A percentile compares a stretch with the other conserved stretches of the same genome.
Conservation (phyloP, 2,113 vertebrate species). For the Eleginops maclovinus region DNA sequence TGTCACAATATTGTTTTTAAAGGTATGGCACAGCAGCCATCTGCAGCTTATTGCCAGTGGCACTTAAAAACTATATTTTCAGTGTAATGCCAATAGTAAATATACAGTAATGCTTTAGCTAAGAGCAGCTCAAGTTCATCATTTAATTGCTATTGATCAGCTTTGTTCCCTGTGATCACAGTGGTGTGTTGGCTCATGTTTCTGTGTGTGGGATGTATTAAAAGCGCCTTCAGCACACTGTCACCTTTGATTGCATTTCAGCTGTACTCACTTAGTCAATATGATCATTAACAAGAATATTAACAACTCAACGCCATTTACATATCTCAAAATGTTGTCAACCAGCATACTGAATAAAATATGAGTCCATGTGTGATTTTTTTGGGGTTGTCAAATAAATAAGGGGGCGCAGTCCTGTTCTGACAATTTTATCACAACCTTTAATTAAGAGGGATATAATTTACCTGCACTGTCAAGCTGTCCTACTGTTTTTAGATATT, state of each 20-base stretch:
- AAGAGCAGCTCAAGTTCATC: constrained; percentile 42
- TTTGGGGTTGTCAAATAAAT: constrained; percentile 24
- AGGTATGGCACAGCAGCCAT: constrained; percentile 64
- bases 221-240: constrained; percentile 11
- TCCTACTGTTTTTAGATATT: not conserved
- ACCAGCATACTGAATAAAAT: constrained; percentile 25
- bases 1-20: constrained; percentile 77
- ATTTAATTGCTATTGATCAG: constrained; percentile 65
- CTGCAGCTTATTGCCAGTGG: constrained; percentile 58
- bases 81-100: constrained; percentile 32
- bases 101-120: constrained; percentile 35
- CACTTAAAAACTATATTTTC: constrained; percentile 42
- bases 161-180: constrained; percentile 11
- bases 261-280: constrained; percentile 25
- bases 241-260: constrained; percentile 21
- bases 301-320: constrained; percentile 20
- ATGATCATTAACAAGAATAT: constrained; percentile 32
- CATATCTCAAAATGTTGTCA: constrained; percentile 25
- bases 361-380: constrained; percentile 1
- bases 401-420: not conserved
- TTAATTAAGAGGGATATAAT: not conserved
- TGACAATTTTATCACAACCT: constrained; percentile 17
- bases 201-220: constrained; percentile 35
- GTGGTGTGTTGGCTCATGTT: constrained; percentile 26
- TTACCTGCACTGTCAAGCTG: not conserved